phyloP scores from a whole-genome alignment of 1,140 invertebrate species.

The Scaptomyza montana region DNA sequence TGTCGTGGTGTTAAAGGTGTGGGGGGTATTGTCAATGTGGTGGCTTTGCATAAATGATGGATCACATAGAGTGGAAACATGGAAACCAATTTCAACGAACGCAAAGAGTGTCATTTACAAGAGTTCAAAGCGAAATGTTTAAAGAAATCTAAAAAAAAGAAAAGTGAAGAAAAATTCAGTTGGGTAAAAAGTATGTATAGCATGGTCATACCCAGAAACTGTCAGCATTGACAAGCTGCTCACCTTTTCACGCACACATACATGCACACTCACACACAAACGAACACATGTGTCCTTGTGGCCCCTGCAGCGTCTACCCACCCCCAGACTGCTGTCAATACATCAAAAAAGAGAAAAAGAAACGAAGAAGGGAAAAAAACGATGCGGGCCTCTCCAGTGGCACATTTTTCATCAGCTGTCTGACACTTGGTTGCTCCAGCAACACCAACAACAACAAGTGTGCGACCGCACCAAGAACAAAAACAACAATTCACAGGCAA shows the following conservation, averaged over 20 bases:
- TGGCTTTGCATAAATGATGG: conserved; percentile 43
- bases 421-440: conserved; percentile 54
- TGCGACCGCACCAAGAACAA: conserved; percentile 14
- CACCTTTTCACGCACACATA: conserved; percentile 41
- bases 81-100: conserved; percentile 4
- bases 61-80: conserved; percentile 40
- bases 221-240: conserved; percentile 41
- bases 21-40: conserved; percentile 17
- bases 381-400: conserved; percentile 59
- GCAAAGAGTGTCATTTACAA: conserved; percentile 70
- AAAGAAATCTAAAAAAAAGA: neutral
- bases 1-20: conserved; percentile 10
- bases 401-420: conserved; percentile 78
- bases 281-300: conserved; percentile 27
- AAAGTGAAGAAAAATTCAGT: conserved; percentile 2
- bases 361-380: neutral
- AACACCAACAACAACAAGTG: conserved; percentile 26
- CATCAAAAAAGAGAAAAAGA: conserved; percentile 52
- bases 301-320: conserved; percentile 33
- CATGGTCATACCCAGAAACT: conserved; percentile 37
- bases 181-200: conserved; percentile 34
- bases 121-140: conserved; percentile 54
- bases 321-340: conserved; percentile 61
- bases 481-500: conserved; percentile 25
- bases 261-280: conserved; percentile 9